Base-by-base conservation (phyloP, 2,113 vertebrate species). In the Hippocampus comes region DNA sequence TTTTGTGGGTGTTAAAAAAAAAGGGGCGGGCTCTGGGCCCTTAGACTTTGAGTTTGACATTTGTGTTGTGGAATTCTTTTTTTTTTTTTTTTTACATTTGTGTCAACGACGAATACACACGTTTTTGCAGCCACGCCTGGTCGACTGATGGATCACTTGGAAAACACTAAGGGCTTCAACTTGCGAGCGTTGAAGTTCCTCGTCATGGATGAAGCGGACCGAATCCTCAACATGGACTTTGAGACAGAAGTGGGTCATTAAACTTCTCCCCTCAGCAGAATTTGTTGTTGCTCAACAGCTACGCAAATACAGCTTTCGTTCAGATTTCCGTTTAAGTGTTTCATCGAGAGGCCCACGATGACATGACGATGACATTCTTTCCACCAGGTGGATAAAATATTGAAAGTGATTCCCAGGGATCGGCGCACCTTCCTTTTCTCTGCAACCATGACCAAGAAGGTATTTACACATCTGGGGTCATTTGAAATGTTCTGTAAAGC, bases 401-500 rank as follows among this genome's bases (percentile, higher is more conserved):
- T 99, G 67, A 98, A 99, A 88, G 95, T 98, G 83, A 98, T 99
- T 87, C 96, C 97, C 48, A 92, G 95, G 88, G 97, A 99, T 18
- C 93, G 97, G 75, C 96, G 92, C 41, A 99, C 97, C 0, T 98
- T 95, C 70, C 88, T 99, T 20, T 99, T 98, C 88, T 99, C 97
- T 56, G 97, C 97, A 68, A 99, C 97, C 25, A 99, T 99, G 97
- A 99, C 97, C 18, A 99, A 99, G 89, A 98, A 99, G 95, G 97
- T 99, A 86, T 6, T 27, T 0, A 55, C 9, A 15, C 25, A 1
- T 68, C n/a, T 65, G n/a, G 0, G 21, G 12, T 65, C 20, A 1
- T 25, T 38, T 38, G 34, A 38, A 38, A 38, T 38, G 34, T 38
- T 38, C 34, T 38, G 5, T 38, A 38, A 38, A 38, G 34, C 34